Base-by-base conservation (phyloP, 2,113 vertebrate genomes). In the Chunga burmeisteri region DNA sequence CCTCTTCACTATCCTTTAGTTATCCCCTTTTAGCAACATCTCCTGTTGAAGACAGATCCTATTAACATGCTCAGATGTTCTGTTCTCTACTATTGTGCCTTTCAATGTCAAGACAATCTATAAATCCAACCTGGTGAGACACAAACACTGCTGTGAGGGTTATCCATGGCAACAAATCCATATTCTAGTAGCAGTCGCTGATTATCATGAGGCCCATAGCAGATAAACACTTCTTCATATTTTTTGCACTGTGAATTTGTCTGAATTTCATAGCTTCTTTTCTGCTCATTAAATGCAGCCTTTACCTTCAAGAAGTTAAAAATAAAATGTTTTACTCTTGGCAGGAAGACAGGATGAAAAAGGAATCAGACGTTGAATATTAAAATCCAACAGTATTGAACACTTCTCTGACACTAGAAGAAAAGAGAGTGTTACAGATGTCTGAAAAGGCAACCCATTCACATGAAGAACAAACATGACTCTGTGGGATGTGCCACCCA, bases 181-280 rank as follows among this genome's bases (percentile, higher is more conserved):
- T 99, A 99, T 80, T 99, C 99, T 23, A 99, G 94, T 73, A 99
- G 97, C 91, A 99, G 98, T 13, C 98, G 98, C 87, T 99, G 99
- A 93, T 98, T 99, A 52, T 99, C 99, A 29, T 99, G 99, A 80
- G 98, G 98, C 11, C 99, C 99, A 6, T 99, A 99, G 97, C 98
- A 99, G 86, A 99, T 99, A 94, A 99, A 99, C 9, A 98, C 98
- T 97, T 99, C 98, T 77, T 98, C 88, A 5, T 98, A 94, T 80
- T 97, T 97, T 29, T 10, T 96, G 17, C 97, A 99, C 18, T 74
- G 84, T 1, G 97, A 96, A 13, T 97, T 89, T 7, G 98, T 98
- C 87, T 91, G 47, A 58, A 99, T 98, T 95, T 99, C 99, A 5
- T 99, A 99, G 68, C 98, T 98, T 75, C 94, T 95, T 1, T 95